Evolutionary conservation across 2,888 invertebrate species (phyloP).

Genomic region (Theristus sp.): DNA sequence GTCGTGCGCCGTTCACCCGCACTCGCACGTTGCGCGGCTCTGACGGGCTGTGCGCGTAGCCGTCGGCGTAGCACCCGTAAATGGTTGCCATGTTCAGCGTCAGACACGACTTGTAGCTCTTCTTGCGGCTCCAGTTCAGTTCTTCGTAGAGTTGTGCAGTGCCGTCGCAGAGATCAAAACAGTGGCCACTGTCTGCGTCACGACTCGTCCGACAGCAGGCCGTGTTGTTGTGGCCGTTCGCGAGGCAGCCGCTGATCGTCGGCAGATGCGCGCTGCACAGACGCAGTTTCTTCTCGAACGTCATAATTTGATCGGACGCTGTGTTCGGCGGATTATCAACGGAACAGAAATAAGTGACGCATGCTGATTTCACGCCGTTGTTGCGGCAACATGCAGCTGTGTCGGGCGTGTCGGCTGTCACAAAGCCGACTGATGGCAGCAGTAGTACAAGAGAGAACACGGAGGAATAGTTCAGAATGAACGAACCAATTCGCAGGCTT

Average conservation of each 20-base stretch:
- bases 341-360: not conserved
- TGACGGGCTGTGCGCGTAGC: constrained; percentile 15
- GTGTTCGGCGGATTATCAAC: not conserved
- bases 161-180: constrained; percentile 20
- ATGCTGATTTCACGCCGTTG: too few species aligned
- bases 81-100: constrained; percentile 17
- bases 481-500: too few species aligned
- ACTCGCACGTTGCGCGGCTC: too few species aligned
- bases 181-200: constrained; percentile 13
- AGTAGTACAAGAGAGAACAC: too few species aligned
- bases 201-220: constrained; percentile 15
- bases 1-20: too few species aligned
- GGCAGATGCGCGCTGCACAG: constrained; percentile 14
- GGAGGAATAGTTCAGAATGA: too few species aligned
- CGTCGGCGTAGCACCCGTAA: constrained; percentile 15
- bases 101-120: constrained; percentile 16
- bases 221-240: constrained; percentile 19
- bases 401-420: too few species aligned
- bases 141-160: constrained; percentile 2
- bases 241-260: constrained; percentile 16
- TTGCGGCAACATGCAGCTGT: too few species aligned
- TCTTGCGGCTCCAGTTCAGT: constrained; percentile 8
- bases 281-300: too few species aligned
- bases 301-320: too few species aligned
- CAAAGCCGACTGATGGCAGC: too few species aligned